A percentile compares a stretch with the other conserved stretches of the same genome.
These are phyloP conservation scores for Porites australiensis DNA, from an alignment of 64 coral and sea anemone genomes.

Conservation along the genomic window DNA sequence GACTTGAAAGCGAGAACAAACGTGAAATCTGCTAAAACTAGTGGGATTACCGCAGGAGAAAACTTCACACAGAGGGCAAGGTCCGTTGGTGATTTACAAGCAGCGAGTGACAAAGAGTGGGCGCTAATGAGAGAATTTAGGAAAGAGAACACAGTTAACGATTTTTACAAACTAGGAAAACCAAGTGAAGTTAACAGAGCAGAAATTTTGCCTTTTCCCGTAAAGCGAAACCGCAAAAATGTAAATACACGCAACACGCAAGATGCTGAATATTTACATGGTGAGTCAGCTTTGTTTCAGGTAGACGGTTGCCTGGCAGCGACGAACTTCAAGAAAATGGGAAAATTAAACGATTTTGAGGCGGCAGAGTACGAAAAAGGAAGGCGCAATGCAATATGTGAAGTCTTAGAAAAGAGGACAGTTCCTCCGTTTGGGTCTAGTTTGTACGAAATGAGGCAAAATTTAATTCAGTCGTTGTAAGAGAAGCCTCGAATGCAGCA, in stretches of 20 bases:
- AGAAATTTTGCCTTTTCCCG: background rate
- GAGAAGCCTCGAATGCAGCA: background rate
- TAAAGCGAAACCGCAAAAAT: background rate
- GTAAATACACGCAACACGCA: background rate
- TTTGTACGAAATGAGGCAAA: slow-evolving; percentile 53
- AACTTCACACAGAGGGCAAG: too few relatives aligned
- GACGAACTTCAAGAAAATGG: background rate
- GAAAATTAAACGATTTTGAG: background rate
- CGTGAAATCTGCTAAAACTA: background rate
- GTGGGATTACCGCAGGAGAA: background rate
- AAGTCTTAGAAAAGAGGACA: slow-evolving; percentile 16
- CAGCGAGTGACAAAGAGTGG: background rate
- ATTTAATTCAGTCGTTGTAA: background rate
- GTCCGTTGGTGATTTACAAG: background rate
- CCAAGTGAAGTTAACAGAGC: background rate
- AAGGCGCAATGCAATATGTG: slow-evolving; percentile 39
- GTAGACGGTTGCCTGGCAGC: background rate
- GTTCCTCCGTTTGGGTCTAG: background rate
- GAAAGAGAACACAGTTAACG: background rate
- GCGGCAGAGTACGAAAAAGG: background rate
- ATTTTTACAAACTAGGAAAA: background rate
- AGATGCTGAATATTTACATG: background rate
- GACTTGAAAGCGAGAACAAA: background rate
- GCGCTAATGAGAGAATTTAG: background rate
- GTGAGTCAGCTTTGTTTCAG: background rate